Evolutionary conservation across 2,888 invertebrate genomes (phyloP), one percentile per base, ranked within the genome.

Genomic region (Rhagophthalmus giganteus): DNA sequence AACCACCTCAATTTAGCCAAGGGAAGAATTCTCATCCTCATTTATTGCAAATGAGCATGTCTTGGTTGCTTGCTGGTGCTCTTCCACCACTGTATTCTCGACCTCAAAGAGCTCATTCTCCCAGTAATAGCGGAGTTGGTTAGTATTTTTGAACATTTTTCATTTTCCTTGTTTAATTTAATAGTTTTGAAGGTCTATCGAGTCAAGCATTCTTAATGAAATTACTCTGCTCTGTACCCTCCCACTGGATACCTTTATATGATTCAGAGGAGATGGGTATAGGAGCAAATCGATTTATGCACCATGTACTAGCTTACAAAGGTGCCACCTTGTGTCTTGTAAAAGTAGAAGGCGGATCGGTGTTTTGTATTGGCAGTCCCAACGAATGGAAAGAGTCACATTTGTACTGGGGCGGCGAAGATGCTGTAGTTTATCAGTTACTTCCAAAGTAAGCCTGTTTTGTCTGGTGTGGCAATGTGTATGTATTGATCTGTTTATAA

Each of bases 321-420:
- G 86, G 86, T 0, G 85, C 87, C 0, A 85, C 85, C 0, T 66
- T 87, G 46, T 78, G 82, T 52, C 68, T 87, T 50, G 59, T 85
- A n/a, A 76, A 81, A 50, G 81, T 80, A 1, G 74, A 77, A 3
- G 64, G 71, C 16, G 83, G 81, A 12, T 81, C 87, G 55, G 80
- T 87, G 52, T 85, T 89, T 65, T 92, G 89, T 68, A 74, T 94
- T 44, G 89, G 88, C 15, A 77, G 85, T 6, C 84, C 90, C 8
- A 77, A 78, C 49, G 94, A 93, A 74, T 94, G 94, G 94, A 84
- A 85, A 61, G 94, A 91, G 73, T 85, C 88, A 2, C 86, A 90
- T 75, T 80, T 85, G 35, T 92, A 90, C 76, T 90, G 89, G 82
- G 94, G 94, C 30, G 81, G 84, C 2, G 82, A 86, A n/a, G 88